Percentiles rank a stretch among this genome's conserved stretches.
phyloP scores from a whole-genome alignment of 2,888 invertebrate species.

The Tinea semifulvella region DNA sequence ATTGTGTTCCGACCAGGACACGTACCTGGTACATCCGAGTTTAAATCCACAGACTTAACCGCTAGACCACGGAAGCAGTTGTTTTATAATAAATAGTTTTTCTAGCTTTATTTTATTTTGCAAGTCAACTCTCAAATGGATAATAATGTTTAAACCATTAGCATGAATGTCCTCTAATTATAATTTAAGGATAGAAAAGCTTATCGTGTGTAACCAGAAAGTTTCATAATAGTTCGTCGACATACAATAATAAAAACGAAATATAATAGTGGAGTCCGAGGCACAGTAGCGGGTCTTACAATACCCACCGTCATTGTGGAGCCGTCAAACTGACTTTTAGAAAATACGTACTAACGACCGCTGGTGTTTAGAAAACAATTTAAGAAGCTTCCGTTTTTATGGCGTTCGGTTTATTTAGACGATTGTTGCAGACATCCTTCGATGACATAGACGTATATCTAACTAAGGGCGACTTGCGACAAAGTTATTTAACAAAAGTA shows the following conservation, averaged over 20 bases:
- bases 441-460: too few relatives aligned
- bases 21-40: too few relatives aligned
- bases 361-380: constrained; percentile 59
- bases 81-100: too few relatives aligned
- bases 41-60: too few relatives aligned
- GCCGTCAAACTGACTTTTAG: constrained; percentile 34
- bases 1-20: too few relatives aligned
- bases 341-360: constrained; percentile 37
- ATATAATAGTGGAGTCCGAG: constrained; percentile 31
- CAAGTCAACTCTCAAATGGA: too few relatives aligned
- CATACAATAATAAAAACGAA: constrained; percentile 22
- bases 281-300: constrained; percentile 22
- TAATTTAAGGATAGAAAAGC: constrained; percentile 2
- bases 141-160: too few relatives aligned
- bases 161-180: too few relatives aligned
- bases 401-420: constrained; percentile 41
- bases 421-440: constrained; percentile 49
- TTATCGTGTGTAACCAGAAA: neutral
- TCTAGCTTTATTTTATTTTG: too few relatives aligned
- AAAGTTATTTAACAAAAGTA: too few relatives aligned
- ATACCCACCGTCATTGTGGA: constrained; percentile 27
- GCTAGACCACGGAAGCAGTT: too few relatives aligned
- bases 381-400: constrained; percentile 56
- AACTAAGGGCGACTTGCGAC: too few relatives aligned
- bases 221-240: constrained; percentile 3